Conservation (phyloP, 2,797 vertebrate species). For the Moxostoma hubbsi region DNA sequence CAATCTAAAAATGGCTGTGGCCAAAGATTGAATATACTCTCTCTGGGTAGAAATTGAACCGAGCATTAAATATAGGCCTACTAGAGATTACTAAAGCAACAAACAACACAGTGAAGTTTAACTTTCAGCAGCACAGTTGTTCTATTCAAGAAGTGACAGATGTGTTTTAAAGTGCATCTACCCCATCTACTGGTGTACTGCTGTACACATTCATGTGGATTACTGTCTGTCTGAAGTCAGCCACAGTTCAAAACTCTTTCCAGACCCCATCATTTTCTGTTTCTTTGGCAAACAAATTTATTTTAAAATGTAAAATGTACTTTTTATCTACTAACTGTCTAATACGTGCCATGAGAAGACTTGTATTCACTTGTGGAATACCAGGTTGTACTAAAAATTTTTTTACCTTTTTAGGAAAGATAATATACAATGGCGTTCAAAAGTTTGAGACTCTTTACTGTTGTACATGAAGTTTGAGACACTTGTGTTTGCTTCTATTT, state of each 20-base stretch:
- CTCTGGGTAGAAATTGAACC: background rate
- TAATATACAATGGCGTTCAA: too few relatives aligned
- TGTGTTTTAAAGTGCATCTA: conserved; percentile 33
- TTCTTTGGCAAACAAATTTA: background rate
- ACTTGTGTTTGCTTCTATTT: too few relatives aligned
- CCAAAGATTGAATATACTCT: background rate
- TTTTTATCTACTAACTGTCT: background rate
- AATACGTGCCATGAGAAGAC: background rate
- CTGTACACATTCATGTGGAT: background rate
- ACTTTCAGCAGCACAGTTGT: background rate
- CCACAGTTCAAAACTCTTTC: background rate
- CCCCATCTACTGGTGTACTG: conserved; percentile 52
- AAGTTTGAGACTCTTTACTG: too few relatives aligned
- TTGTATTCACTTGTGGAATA: background rate
- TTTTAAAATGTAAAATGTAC: background rate
- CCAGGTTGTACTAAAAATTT: background rate
- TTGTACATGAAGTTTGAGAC: too few relatives aligned
- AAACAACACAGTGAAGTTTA: background rate
- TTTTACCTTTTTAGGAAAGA: too few relatives aligned
- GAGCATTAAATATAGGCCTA: background rate
- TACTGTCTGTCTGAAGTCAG: background rate
- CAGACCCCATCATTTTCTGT: background rate
- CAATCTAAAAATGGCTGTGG: background rate
- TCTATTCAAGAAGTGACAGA: background rate
- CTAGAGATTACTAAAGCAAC: background rate